These are phyloP conservation scores for Bergia sp. DNA, from an alignment of 92 coral and sea anemone species.

Conservation along the genomic window DNA sequence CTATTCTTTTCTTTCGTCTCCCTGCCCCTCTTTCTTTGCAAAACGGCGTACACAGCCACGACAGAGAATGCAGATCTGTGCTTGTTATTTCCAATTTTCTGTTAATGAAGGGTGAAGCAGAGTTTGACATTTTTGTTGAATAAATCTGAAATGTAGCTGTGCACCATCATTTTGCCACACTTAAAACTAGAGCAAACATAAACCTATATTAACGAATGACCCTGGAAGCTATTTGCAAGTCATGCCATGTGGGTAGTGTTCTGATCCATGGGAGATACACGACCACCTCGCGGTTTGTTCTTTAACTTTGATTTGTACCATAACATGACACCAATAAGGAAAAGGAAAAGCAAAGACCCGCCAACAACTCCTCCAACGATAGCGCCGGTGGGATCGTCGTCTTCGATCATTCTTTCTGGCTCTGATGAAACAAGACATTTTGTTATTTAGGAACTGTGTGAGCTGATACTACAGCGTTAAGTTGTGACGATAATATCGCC, in stretches of 20 bases:
- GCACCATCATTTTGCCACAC: too few species aligned
- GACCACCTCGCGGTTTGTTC: conserved; percentile 24
- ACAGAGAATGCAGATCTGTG: too few species aligned
- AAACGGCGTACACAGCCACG: too few species aligned
- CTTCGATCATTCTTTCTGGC: conserved; percentile 8
- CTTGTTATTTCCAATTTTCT: too few species aligned
- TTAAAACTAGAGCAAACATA: too few species aligned
- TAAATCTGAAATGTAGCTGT: too few species aligned
- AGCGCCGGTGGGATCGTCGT: conserved; percentile 36
- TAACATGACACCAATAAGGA: neutral
- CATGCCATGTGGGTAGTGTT: neutral
- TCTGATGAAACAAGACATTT: neutral
- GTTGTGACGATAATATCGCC: too few species aligned
- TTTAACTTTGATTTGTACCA: conserved; percentile 31
- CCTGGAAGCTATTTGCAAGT: neutral
- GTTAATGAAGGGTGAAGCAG: too few species aligned
- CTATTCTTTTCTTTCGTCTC: too few species aligned
- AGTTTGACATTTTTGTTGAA: too few species aligned
- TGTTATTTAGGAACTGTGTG: neutral
- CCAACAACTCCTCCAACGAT: conserved; percentile 42
- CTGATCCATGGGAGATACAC: neutral
- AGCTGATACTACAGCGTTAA: too few species aligned
- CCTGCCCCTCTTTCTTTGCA: too few species aligned
- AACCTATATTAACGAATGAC: neutral
- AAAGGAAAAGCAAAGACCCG: conserved; percentile 5